A percentile compares a stretch with the other conserved stretches of the same genome.
Evolutionary conservation across 2,113 vertebrate species (phyloP).

Genomic region (Anas platyrhynchos): DNA sequence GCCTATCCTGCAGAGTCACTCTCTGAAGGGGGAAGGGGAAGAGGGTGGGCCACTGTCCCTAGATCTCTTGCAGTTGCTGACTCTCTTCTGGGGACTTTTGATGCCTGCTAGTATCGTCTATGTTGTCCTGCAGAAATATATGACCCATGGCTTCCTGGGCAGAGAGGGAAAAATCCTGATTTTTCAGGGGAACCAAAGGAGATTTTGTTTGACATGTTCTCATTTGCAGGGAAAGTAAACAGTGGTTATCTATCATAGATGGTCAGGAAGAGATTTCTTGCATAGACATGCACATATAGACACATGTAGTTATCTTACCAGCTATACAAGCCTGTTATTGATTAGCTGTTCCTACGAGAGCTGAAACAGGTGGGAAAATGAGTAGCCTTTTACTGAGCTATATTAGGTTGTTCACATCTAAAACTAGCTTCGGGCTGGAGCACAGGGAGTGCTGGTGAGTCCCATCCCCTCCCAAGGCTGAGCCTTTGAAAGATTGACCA

Average conservation of each 20-base stretch:
- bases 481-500: background rate
- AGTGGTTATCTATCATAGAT: background rate
- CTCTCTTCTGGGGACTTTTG: background rate
- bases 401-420: background rate
- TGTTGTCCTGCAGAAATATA: background rate
- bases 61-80: background rate
- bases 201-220: background rate
- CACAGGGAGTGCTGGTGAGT: background rate
- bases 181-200: background rate
- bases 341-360: background rate
- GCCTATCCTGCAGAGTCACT: background rate
- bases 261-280: background rate
- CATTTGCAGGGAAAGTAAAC: background rate
- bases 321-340: background rate
- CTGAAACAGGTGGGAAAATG: background rate
- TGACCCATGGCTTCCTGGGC: background rate
- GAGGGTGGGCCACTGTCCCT: background rate
- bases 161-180: background rate
- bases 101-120: background rate
- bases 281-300: background rate
- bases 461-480: background rate
- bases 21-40: background rate
- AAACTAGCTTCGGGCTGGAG: background rate
- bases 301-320: background rate
- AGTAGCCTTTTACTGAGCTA: background rate